phyloP scores from a whole-genome alignment of 2,888 invertebrate species.

The Parelbella ahira region DNA sequence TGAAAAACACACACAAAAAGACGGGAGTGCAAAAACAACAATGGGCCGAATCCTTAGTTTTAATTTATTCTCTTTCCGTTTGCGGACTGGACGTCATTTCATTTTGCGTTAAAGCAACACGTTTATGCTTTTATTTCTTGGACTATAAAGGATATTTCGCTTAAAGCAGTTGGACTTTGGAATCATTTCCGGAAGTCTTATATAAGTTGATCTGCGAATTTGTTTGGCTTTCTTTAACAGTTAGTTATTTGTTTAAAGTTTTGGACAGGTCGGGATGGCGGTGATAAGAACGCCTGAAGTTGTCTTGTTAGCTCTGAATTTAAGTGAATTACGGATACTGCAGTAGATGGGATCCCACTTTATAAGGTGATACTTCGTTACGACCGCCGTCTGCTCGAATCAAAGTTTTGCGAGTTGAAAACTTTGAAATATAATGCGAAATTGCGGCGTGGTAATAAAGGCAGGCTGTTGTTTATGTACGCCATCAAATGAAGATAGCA shows the following conservation, averaged over 20 bases:
- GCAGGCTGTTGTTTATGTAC: conserved; percentile 64
- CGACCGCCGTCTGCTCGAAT: conserved; percentile 45
- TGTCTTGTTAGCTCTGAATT: conserved; percentile 53
- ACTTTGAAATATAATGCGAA: conserved; percentile 59
- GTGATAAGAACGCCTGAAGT: conserved; percentile 45
- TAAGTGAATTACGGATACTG: conserved; percentile 51
- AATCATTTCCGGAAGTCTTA: conserved; percentile 42
- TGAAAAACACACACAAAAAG: conserved; percentile 45
- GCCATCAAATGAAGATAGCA: conserved; percentile 70
- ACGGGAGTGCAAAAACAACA: conserved; percentile 49
- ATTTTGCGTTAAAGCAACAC: conserved; percentile 60
- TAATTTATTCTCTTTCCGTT: conserved; percentile 66
- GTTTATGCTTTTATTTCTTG: conserved; percentile 64
- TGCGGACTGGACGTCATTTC: conserved; percentile 58
- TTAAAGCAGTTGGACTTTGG: conserved; percentile 40
- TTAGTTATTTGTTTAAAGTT: conserved; percentile 60
- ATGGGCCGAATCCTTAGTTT: conserved; percentile 58
- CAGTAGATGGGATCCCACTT: conserved; percentile 45
- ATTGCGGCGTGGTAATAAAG: conserved; percentile 56
- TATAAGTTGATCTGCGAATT: conserved; percentile 49
- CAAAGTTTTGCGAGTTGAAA: conserved; percentile 48
- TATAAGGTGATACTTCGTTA: conserved; percentile 47
- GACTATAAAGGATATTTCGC: conserved; percentile 39
- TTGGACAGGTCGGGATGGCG: conserved; percentile 45
- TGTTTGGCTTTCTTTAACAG: conserved; percentile 58